Base-by-base conservation (phyloP, 2,797 vertebrate genomes). In the Botia kubotai region DNA sequence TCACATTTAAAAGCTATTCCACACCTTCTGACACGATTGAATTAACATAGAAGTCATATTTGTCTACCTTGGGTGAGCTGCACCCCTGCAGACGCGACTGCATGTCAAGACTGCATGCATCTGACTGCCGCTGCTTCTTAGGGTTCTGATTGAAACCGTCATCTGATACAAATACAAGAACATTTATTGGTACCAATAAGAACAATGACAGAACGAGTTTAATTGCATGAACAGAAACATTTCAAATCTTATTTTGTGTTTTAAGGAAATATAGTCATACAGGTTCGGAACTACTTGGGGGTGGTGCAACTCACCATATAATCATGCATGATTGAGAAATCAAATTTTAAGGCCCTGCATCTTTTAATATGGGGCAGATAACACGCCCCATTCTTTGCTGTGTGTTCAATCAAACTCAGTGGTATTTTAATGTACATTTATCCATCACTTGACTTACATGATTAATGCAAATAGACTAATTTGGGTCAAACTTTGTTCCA, bases 121-220 rank as follows among this genome's bases (percentile, higher is more conserved):
- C 86, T 0, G 50, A n/a, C 0, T 58, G 1, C 4, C 75, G 86
- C 57, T 89, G 90, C 79, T 86, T 92, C 89, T 90, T 93, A 0
- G 92, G 92, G 93, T 92, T 82, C 86, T 93, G 48, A 87, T 93
- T 0, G 87, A 72, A 26, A 77, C 82, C 7, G 84, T 82, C 91
- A 92, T 93, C 88, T 88, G 50, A 58, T 62, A 63, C 2, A 69
- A 62, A 60, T 11, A 60, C 8, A 73, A 2, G 16, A 55, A 6
- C 29, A n/a, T 36, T 23, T 63, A 63, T 26, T 23, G 2, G 11
- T 6, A 8, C 39, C 39, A 39, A 39, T 39, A 39, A 39, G 39
- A 39, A 39, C 29, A 29, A 29, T 29, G 29, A 29, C 39, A 39
- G 39, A 39, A 39, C 39, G 1, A 39, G 39, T 39, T 63, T 5